Percentiles rank a stretch among this genome's conserved stretches.
phyloP scores from a whole-genome alignment of 1,140 invertebrate genomes.

The Formica exsecta region DNA sequence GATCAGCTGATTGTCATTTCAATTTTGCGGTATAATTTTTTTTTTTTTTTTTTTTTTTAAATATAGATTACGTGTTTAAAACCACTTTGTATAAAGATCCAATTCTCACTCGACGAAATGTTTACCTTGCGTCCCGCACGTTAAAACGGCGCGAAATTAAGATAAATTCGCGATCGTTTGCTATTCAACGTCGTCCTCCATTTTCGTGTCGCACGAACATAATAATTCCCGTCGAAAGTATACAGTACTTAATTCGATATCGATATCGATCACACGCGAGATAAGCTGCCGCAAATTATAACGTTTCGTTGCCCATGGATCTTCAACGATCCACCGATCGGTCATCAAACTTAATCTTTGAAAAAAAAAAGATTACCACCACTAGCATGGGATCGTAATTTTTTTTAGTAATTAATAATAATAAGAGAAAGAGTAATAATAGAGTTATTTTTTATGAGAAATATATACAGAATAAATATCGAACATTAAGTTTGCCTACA shows the following conservation, averaged over 20 bases:
- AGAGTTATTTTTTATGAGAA: neutral
- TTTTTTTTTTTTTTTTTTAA: neutral
- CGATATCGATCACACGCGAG: slow-evolving; percentile 59
- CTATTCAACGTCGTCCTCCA: slow-evolving; percentile 53
- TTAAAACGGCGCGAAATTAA: slow-evolving; percentile 60
- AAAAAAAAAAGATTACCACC: slow-evolving; percentile 5
- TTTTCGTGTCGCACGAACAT: slow-evolving; percentile 69
- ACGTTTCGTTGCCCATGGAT: slow-evolving; percentile 50
- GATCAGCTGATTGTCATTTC: slow-evolving; percentile 6
- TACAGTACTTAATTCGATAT: slow-evolving; percentile 63
- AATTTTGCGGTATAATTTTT: slow-evolving; percentile 11
- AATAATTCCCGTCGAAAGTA: slow-evolving; percentile 65
- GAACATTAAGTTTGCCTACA: neutral
- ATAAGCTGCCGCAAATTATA: slow-evolving; percentile 61
- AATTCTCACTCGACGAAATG: slow-evolving; percentile 50
- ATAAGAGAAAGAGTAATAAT: slow-evolving; percentile 25
- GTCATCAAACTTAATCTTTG: slow-evolving; percentile 5
- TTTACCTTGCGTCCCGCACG: slow-evolving; percentile 44
- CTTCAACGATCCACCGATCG: slow-evolving; percentile 15
- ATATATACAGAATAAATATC: neutral
- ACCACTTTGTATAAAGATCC: slow-evolving; percentile 28
- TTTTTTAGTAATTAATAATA: slow-evolving; percentile 43
- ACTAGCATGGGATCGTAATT: neutral
- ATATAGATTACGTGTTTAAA: slow-evolving; percentile 38
- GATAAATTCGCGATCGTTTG: slow-evolving; percentile 59